Evolutionary conservation across 1,140 invertebrate genomes (phyloP).

Genomic region (Eurosta solidaginis): DNA sequence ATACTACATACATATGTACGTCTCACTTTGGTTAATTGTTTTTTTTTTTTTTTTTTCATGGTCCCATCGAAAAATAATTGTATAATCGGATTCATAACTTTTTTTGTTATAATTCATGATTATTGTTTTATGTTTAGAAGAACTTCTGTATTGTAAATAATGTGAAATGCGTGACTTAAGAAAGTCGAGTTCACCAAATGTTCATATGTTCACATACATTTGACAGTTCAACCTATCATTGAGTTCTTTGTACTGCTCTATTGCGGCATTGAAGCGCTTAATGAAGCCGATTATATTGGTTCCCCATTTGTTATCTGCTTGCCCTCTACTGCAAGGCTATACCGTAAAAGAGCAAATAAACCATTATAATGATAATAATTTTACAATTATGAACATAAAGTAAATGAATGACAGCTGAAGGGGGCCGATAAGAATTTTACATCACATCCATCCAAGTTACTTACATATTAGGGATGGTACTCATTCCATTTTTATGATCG

Average conservation of each 20-base stretch:
- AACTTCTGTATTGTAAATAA: background rate
- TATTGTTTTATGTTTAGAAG: background rate
- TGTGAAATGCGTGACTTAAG: background rate
- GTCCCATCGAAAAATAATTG: background rate
- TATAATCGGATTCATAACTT: background rate
- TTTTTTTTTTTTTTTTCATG: too few species aligned
- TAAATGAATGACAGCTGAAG: conserved; percentile 11
- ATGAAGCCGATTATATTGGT: background rate
- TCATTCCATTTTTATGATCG: too few species aligned
- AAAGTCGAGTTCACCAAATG: background rate
- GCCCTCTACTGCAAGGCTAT: background rate
- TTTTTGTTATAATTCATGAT: background rate
- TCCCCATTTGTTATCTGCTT: background rate
- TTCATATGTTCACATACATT: background rate
- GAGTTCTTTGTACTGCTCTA: background rate
- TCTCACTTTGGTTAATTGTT: too few species aligned
- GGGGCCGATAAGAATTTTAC: background rate
- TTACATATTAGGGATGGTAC: background rate
- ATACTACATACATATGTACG: background rate
- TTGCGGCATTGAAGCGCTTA: background rate
- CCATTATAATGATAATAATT: background rate
- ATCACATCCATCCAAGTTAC: background rate
- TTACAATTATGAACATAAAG: background rate
- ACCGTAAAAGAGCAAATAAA: background rate
- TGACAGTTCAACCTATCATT: background rate